phyloP scores from a whole-genome alignment of 2,888 invertebrate genomes.

The Caenorhabditis angaria region DNA sequence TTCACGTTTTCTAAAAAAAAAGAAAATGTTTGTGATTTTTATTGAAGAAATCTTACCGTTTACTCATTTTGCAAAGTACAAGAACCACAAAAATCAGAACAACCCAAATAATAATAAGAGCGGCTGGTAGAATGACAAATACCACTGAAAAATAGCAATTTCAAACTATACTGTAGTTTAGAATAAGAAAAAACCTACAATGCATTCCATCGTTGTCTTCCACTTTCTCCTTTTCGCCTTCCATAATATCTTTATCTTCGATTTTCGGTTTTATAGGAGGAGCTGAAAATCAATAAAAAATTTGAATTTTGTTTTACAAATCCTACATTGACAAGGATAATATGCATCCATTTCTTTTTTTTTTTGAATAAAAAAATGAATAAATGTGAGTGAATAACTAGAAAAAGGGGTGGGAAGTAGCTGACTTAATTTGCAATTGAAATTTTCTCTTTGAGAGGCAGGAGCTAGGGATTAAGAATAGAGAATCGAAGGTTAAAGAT shows the following conservation, averaged over 20 bases:
- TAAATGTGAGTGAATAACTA: slow-evolving; percentile 5
- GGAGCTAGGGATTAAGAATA: too few species aligned
- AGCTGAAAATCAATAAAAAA: slow-evolving; percentile 19
- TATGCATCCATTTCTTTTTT: too few species aligned
- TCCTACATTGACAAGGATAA: background rate
- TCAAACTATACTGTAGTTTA: background rate
- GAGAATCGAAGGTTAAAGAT: slow-evolving; percentile 8
- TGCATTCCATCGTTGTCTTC: slow-evolving; percentile 21
- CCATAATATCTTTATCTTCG: slow-evolving; percentile 19
- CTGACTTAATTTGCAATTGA: slow-evolving; percentile 39
- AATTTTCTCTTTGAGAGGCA: slow-evolving; percentile 9
- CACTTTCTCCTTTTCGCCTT: slow-evolving; percentile 15
- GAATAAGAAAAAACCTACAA: slow-evolving; percentile 8
- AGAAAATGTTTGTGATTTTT: too few species aligned
- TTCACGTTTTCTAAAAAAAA: slow-evolving; percentile 16
- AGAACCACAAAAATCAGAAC: slow-evolving; percentile 50
- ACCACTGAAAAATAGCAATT: slow-evolving; percentile 49
- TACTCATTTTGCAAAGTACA: slow-evolving; percentile 45
- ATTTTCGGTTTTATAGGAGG: slow-evolving; percentile 38
- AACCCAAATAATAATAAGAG: slow-evolving; percentile 53
- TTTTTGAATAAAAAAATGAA: background rate
- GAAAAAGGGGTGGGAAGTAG: slow-evolving; percentile 10
- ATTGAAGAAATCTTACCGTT: slow-evolving; percentile 11
- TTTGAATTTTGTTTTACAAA: background rate
- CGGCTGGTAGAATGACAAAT: slow-evolving; percentile 41